phyloP scores from a whole-genome alignment of 2,888 invertebrate species.

The Cosmia pyralina region DNA sequence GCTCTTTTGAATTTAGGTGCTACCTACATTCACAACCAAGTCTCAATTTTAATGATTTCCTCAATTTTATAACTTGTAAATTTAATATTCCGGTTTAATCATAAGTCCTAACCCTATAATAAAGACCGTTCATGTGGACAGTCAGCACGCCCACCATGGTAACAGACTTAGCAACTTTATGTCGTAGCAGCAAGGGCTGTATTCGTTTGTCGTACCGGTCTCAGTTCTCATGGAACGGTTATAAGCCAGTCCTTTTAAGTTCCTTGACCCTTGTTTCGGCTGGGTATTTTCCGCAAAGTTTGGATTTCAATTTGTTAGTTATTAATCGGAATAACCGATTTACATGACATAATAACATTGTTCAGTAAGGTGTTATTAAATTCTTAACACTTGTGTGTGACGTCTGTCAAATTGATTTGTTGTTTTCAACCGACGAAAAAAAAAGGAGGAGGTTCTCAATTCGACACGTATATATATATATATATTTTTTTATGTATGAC shows the following conservation, averaged over 20 bases:
- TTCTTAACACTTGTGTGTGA: no score
- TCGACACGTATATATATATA: no score
- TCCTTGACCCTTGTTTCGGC: constrained; percentile 19
- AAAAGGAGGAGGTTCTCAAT: no score
- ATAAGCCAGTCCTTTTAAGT: constrained; percentile 7
- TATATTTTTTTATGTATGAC: no score
- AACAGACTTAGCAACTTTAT: no score
- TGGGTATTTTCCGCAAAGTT: constrained; percentile 18
- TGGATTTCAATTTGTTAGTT: not conserved
- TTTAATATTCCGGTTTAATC: constrained; percentile 14
- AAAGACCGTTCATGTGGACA: constrained; percentile 9
- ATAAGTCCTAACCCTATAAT: constrained; percentile 1
- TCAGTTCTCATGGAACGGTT: not conserved
- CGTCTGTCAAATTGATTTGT: not conserved
- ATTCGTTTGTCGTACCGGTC: constrained; percentile 1
- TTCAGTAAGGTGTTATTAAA: no score
- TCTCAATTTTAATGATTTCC: constrained; percentile 23
- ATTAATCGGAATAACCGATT: no score
- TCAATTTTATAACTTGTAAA: constrained; percentile 15
- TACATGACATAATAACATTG: not conserved
- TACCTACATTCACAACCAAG: not conserved
- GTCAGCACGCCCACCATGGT: not conserved
- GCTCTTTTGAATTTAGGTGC: no score
- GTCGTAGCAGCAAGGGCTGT: not conserved
- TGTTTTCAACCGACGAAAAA: no score